These are phyloP conservation scores for Casuarius casuarius DNA, from an alignment of 2,113 vertebrate genomes.

Conservation along the genomic window DNA sequence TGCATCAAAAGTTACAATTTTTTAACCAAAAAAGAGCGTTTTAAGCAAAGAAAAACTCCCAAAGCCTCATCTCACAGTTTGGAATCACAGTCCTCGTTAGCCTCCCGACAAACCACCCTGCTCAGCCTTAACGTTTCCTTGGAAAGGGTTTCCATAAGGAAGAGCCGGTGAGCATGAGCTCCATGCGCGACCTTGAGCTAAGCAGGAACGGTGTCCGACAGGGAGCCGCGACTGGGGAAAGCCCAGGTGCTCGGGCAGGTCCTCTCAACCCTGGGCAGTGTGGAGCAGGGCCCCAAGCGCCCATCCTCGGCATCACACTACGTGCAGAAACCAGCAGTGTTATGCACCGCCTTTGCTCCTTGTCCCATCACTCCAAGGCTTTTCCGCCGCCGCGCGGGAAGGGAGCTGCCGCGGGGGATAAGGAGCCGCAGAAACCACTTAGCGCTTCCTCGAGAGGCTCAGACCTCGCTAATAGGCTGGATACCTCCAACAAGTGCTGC, in stretches of 20 bases:
- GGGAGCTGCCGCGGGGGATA: neutral
- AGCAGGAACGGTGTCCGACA: neutral
- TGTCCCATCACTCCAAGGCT: neutral
- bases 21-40: neutral
- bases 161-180: neutral
- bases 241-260: neutral
- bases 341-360: neutral
- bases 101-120: neutral
- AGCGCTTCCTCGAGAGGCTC: neutral
- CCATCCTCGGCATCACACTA: neutral
- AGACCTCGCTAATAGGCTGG: neutral
- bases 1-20: constrained; percentile 11
- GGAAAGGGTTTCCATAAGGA: neutral
- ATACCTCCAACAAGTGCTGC: accelerated
- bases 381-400: neutral
- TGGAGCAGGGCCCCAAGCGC: too few relatives aligned
- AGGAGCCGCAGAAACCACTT: neutral
- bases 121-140: too few relatives aligned
- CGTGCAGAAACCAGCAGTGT: too few relatives aligned
- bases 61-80: neutral
- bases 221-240: neutral
- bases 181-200: neutral
- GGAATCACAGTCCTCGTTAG: neutral
- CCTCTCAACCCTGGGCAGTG: neutral
- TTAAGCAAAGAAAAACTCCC: constrained; percentile 16